Base-by-base conservation (phyloP, 2,113 vertebrate species). In the Istiophorus platypterus region DNA sequence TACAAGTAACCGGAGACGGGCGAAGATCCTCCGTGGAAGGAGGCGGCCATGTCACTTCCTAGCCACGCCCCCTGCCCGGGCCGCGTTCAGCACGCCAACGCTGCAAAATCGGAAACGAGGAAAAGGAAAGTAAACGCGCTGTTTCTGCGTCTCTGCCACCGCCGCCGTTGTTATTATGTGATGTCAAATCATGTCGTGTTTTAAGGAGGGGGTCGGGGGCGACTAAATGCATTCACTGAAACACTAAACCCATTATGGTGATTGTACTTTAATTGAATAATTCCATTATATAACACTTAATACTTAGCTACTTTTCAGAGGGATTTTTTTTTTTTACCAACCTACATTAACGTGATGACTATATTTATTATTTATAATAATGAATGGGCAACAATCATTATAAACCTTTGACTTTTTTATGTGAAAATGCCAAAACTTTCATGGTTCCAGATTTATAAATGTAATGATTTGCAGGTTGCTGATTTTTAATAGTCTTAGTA, bases 11-110 rank as follows among this genome's bases (percentile, higher is more conserved):
- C 82, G 76, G 68, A 76, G 78, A 74, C 57, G 74, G 57, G 49
- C 64, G 72, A 84, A 57, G 68, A n/a, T 4, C 24, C 17, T 39
- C 45, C 57, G 54, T 54, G 70, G 65, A 87, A 70, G 89, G 86
- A 85, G 69, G 90, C 82, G 86, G 92, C 91, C 89, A 95, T 94
- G 94, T 94, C 95, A 95, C 80, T 85, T 88, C 58, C 67, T 86
- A 76, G 22, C 84, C 93, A 91, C 94, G 87, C 93, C 93, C 57
- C 13, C 82, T 57, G 41, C 66, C 66, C 1, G 76, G 1, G 8
- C 70, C 17, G 78, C 80, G 22, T 89, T 91, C 89, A 89, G 79
- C 2, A 72, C 63, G 4, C 0, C 69, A 45, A 76, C 67, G 73
- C 81, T 79, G 80, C 64, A 49, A 42, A 79, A 61, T 41, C 47